Percentiles rank a stretch among this genome's conserved stretches.
phyloP scores from a whole-genome alignment of 2,113 vertebrate genomes.

The Plecotus auritus region DNA sequence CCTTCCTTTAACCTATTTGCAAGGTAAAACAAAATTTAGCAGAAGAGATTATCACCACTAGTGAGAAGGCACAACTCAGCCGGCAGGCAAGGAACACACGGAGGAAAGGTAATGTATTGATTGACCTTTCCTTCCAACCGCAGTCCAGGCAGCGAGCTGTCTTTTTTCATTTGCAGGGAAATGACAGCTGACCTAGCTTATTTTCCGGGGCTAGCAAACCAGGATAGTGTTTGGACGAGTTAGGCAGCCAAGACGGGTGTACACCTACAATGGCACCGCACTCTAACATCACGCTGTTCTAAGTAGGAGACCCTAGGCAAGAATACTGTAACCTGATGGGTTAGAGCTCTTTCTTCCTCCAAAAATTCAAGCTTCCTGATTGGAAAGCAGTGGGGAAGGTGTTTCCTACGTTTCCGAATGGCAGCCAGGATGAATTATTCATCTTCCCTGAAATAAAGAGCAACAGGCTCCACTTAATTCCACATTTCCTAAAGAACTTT shows the following conservation, averaged over 20 bases:
- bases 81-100: background rate
- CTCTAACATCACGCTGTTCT: background rate
- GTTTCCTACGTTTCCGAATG: background rate
- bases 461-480: background rate
- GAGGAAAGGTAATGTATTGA: constrained; percentile 48
- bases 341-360: background rate
- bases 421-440: background rate
- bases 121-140: constrained; percentile 59
- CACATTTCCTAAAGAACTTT: background rate
- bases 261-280: background rate
- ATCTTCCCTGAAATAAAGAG: background rate
- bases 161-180: constrained; percentile 51
- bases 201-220: constrained; percentile 38
- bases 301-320: background rate
- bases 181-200: constrained; percentile 57
- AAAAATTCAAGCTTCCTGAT: background rate
- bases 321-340: background rate
- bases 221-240: constrained; percentile 6
- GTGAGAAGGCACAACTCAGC: constrained; percentile 19
- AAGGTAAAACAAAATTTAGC: constrained; percentile 66
- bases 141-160: constrained; percentile 49
- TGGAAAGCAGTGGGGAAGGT: background rate
- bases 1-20: constrained; percentile 59
- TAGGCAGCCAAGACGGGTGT: background rate
- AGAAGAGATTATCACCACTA: constrained; percentile 37